Base-by-base conservation (phyloP, 2,113 vertebrate genomes). In the Nanorana parkeri region DNA sequence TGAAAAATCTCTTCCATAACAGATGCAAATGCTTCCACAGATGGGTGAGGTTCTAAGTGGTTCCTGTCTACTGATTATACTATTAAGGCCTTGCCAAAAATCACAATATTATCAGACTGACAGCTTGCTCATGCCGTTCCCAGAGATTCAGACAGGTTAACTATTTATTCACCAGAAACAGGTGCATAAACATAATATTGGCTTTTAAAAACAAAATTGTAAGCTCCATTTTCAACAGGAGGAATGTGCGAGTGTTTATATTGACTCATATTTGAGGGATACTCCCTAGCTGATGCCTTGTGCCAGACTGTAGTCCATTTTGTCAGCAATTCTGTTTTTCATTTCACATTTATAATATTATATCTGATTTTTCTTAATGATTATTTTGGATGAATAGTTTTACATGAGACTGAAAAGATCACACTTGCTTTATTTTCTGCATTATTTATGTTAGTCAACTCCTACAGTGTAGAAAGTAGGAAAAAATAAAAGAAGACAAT, bases 191-290 rank as follows among this genome's bases (percentile, higher is more conserved):
- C 52, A 64, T 81, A 47, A 71, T 52, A 52, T 81, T 63, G 68
- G 68, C 78, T 36, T 54, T 71, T 28, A 29, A 71, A 64, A 64
- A 68, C 29, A 67, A 69, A 79, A 36, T 21, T 1, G 17, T 80
- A 85, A 24, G 15, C 56, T 58, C 29, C 0, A 0, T 20, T 78
- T 85, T 82, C 8, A 17, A 19, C 13, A 47, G 11, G 29, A 67
- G 26, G 19, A 11, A 58, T 85, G 75, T 87, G 87, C 90, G 86
- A 91, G 90, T 80, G 26, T n/a, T 7, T 52, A 68, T 32, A 66
- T 28, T 69, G 29, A 60, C 21, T 69, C 26, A 36, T 41, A 55
- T n/a, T n/a, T 16, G 16, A 58, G 21, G n/a, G 68, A 68, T 21
- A 79, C 56, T 47, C 67, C 52, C 65, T 68, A 41, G 28, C 41